Base-by-base conservation (phyloP, 1,140 invertebrate genomes). In the Mylabris phalerata region DNA sequence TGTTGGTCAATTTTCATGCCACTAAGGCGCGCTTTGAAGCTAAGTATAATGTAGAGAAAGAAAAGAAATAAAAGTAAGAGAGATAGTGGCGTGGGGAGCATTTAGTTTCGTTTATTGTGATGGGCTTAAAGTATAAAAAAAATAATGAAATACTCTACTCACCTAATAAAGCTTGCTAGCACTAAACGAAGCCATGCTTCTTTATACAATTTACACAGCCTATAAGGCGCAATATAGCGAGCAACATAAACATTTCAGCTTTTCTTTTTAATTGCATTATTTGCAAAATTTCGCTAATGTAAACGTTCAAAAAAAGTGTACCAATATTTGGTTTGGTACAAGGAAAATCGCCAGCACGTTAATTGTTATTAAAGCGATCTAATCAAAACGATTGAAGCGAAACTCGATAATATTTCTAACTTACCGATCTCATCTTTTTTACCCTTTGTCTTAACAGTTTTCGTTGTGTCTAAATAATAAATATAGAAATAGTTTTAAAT, bases 381-480 rank as follows among this genome's bases (percentile, higher is more conserved):
- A 26, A 46, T 51, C 32, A 51, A 7, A 5, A 32, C 7, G 27
- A 26, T 11, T 42, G 42, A 42, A 5, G 3, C 7, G 7, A 7
- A 32, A 7, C 39, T 7, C 43, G 51, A 45, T 9, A 54, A 54
- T 42, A 42, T 54, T 50, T 10, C 9, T 24, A 55, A 52, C 61
- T 67, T 60, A 67, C 66, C 66, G 49, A 62, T 60, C 56, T 45
- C 57, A 47, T 67, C 66, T 55, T 62, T 64, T 64, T 64, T 62
- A 46, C 57, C 55, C 56, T 64, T 60, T 60, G 55, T 65, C 59
- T 61, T 64, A 48, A 61, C 40, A 27, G 63, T 55, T 62, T 60
- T 61, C 10, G 61, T 59, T 13, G 59, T 54, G 61, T 66, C 66
- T 67, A 61, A 40, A 52, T 46, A 50, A 50, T 56, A 57, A 55